Conservation (phyloP, 1,140 invertebrate genomes). For the Choristoneura fumiferana region DNA sequence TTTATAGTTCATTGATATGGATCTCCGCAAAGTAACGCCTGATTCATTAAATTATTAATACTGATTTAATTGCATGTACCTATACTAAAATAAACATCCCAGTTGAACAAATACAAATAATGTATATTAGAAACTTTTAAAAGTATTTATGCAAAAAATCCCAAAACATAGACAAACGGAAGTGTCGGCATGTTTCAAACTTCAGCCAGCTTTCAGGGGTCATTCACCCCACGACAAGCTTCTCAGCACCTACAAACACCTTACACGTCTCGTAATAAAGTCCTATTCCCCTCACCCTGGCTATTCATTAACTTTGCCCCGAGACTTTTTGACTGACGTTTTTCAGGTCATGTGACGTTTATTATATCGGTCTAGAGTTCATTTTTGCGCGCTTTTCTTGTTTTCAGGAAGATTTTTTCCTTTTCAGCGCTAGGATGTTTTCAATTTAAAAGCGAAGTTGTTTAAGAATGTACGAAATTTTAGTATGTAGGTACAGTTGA, state of each 20-base stretch:
- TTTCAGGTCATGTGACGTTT: slow-evolving; percentile 36
- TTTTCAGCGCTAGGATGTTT: slow-evolving; percentile 16
- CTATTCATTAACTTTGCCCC: slow-evolving; percentile 23
- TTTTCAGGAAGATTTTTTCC: slow-evolving; percentile 1
- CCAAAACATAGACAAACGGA: slow-evolving; percentile 44
- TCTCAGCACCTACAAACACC: slow-evolving; percentile 31
- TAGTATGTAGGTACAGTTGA: neutral
- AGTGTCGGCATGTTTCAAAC: slow-evolving; percentile 63
- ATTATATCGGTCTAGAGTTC: slow-evolving; percentile 41
- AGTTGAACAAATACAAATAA: too few species aligned
- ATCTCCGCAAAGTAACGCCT: too few species aligned
- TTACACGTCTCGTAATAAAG: slow-evolving; percentile 33
- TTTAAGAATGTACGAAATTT: slow-evolving; percentile 16
- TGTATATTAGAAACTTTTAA: neutral
- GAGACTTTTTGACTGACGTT: slow-evolving; percentile 38
- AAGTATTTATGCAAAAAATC: neutral
- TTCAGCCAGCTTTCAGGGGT: slow-evolving; percentile 59
- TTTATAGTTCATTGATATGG: too few species aligned
- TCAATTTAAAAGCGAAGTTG: slow-evolving; percentile 12
- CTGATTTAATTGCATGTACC: too few species aligned
- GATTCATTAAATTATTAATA: too few species aligned
- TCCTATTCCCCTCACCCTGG: slow-evolving; percentile 32
- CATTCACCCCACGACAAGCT: slow-evolving; percentile 49
- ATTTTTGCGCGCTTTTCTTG: slow-evolving; percentile 32
- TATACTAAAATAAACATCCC: too few species aligned